These are phyloP conservation scores for Pararge aegeria DNA, from an alignment of 1,140 invertebrate genomes.

Conservation along the genomic window DNA sequence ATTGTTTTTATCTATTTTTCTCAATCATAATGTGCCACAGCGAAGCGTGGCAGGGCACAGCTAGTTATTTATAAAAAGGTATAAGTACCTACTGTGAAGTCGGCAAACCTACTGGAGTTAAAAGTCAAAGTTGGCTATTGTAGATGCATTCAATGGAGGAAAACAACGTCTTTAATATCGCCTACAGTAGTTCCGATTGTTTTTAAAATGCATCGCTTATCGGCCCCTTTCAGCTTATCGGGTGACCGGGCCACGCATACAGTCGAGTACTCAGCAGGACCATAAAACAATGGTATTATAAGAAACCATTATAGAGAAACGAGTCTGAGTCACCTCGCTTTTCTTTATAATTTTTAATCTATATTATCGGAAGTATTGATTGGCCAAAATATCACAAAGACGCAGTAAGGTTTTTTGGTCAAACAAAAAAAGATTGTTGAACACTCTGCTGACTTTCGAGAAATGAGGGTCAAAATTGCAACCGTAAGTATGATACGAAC, in stretches of 20 bases:
- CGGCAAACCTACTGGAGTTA: too few species aligned
- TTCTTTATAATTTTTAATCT: background rate
- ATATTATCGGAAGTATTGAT: too few species aligned
- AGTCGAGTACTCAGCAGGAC: conserved; percentile 20
- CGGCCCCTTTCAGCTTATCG: conserved; percentile 49
- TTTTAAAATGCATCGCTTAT: conserved; percentile 60
- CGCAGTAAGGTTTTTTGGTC: too few species aligned
- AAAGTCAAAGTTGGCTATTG: conserved; percentile 2
- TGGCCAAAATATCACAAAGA: too few species aligned
- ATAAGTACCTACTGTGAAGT: too few species aligned
- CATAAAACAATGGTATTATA: conserved; percentile 35
- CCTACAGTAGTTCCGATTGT: conserved; percentile 43
- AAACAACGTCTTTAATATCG: conserved; percentile 37
- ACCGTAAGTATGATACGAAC: too few species aligned
- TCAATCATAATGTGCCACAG: too few species aligned
- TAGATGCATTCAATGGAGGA: conserved; percentile 10
- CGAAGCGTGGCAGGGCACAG: too few species aligned
- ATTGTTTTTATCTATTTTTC: too few species aligned
- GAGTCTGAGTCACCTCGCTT: conserved; percentile 27
- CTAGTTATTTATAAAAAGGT: too few species aligned
- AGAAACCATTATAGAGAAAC: conserved; percentile 7
- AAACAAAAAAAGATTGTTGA: background rate
- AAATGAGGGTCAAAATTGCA: too few species aligned
- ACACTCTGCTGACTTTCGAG: background rate
- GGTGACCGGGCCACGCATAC: conserved; percentile 44